Base-by-base conservation (phyloP, 2,797 vertebrate species). In the Clarias platycephalus region DNA sequence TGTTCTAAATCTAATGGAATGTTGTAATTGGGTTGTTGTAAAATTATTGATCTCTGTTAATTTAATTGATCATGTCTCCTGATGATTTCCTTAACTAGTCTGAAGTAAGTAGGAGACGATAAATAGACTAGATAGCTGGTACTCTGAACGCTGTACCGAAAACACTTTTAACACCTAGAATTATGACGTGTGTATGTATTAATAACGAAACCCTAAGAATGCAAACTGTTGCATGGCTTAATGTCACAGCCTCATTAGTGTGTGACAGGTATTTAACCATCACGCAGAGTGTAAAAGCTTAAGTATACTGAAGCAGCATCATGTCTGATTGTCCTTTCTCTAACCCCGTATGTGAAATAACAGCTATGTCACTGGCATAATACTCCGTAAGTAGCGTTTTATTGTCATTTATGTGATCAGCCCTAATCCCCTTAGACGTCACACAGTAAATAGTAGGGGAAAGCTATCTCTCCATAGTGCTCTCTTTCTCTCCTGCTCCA, bases 311-410 rank as follows among this genome's bases (percentile, higher is more conserved):
- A 91, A 93, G 92, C 87, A 84, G 84, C 91, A 89, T 90, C 84
- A 85, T 74, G 62, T 83, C 70, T 89, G 83, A 91, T 93, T 92
- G 91, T 94, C 86, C 89, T 89, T 53, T 15, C 15, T 88, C 91
- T 90, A 91, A 92, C 91, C 91, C 91, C 90, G 81, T 87, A 88
- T 86, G 88, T 88, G 91, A 89, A 88, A 92, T 92, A 91, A 93
- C 85, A 88, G 88, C 92, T 91, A 92, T 93, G 93, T 93, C 91
- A 90, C 88, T 91, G 86, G 89, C 91, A 91, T 90, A 91, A 95
- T 91, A 92, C 93, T 93, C 90, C 89, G 91, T 94, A 94, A 93
- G 92, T 92, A 90, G 91, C 91, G 92, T 91, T 94, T 94, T 93
- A 92, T 92, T 93, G 91, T 90, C 91, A 91, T 92, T 93, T 92